A percentile compares a stretch with the other conserved stretches of the same genome.
phyloP scores from a whole-genome alignment of 2,797 vertebrate species.

The Pangasius sanitwongsei region DNA sequence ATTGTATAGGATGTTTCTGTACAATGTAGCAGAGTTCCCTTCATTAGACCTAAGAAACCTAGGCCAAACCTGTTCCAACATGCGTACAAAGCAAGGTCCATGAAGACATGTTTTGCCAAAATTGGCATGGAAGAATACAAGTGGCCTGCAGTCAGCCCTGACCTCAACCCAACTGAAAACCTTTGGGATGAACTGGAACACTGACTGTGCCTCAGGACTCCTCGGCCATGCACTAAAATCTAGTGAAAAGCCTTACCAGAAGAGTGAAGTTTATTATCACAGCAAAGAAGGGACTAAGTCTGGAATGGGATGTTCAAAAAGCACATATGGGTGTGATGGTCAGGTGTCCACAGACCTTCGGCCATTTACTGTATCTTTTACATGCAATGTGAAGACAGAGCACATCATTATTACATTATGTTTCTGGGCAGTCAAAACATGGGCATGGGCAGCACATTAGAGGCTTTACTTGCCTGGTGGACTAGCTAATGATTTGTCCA shows the following conservation, averaged over 20 bases:
- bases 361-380: background rate
- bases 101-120: background rate
- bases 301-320: background rate
- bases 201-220: background rate
- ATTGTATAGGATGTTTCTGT: background rate
- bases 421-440: background rate
- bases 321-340: background rate
- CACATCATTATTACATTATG: background rate
- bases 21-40: background rate
- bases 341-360: background rate
- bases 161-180: background rate
- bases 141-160: background rate
- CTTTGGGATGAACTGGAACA: background rate
- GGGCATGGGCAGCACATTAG: background rate
- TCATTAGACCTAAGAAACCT: background rate
- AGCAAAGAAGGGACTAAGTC: background rate
- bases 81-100: background rate
- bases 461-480: background rate
- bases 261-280: background rate
- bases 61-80: background rate
- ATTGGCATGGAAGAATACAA: background rate
- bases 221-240: background rate
- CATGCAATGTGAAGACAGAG: background rate
- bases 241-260: background rate
- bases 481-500: background rate